Evolutionary conservation across 2,113 vertebrate species (phyloP), one percentile per base, ranked within the genome.

Genomic region (Arenaria interpres): DNA sequence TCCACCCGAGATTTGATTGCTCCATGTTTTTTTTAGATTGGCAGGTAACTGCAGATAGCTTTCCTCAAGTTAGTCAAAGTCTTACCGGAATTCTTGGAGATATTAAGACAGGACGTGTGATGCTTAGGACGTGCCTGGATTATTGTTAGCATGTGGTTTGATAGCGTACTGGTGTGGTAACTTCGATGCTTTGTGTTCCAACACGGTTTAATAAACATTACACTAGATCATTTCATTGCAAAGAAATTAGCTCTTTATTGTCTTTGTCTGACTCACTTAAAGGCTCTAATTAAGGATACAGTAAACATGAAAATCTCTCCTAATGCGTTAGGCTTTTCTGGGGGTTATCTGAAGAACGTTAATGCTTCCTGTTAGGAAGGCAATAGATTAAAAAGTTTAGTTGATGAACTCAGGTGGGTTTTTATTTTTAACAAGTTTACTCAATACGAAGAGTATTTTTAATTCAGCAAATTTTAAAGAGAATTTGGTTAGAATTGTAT

Each of bases 201-300:
- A 45, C 8, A 15, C 16, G 46, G 50, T 78, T 93, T 93, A 78
- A 56, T 63, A 69, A 93, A 64, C 30, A 18, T 48, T 73, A 57
- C 30, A 56, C 76, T 51, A 71, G 39, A 80, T 51, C 7, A 60
- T 43, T 68, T 69, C 12, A 86, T 30, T 96, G 82, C 20, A 82
- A 67, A 72, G 66, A 85, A 94, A 93, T 83, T 50, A 67, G 51
- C 41, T 88, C 60, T 76, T 71, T 72, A 79, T 84, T 93, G 45
- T 68, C 74, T 85, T 88, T 72, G 28, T 33, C 53, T 83, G 92
- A 95, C 50, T 88, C 73, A 72, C 20, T 93, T 68, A 88, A 80
- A 94, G 57, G 83, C 32, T 50, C n/a, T 93, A 73, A 95, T 91
- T 93, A 95, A 96, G 57, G 67, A 90, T 46, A 66, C 50, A 69